Base-by-base conservation (phyloP, 2,113 vertebrate species). In the Riparia riparia region DNA sequence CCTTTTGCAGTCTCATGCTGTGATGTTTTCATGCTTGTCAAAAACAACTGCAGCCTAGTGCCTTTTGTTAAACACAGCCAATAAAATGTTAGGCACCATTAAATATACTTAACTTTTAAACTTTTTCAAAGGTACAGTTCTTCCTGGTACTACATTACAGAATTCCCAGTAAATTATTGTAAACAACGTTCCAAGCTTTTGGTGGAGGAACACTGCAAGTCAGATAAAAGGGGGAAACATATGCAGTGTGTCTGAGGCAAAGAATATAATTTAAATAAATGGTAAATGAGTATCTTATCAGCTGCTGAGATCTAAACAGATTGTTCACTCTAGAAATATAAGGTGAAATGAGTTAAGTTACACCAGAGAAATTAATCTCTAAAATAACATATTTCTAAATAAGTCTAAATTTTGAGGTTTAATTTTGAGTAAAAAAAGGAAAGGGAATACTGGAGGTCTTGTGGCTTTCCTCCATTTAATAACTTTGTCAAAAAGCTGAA, bases 1-100 rank as follows among this genome's bases (percentile, higher is more conserved):
- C 98, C 98, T 98, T 98, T 98, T 98, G 98, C 98, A 98, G 98
- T 98, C 98, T 98, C 98, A 99, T 78, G 98, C 99, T 98, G 98
- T 98, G 98, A 98, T 98, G 98, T 98, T 98, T 98, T 98, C 98
- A 98, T 98, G 98, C 98, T 98, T 98, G 98, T 98, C 98, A 98
- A 98, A 98, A 98, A 98, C 98, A 98, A 98, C 98, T 98, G 98
- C 98, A 97, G 98, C 98, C 98, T 98, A 97, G 98, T 98, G 98
- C 98, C 98, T 98, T 98, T 98, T 98, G 98, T 98, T 98, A 98
- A 98, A 98, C 98, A 98, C 98, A 97, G 98, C 98, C 98, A 98
- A 98, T 98, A 98, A 98, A 98, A 98, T 92, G 98, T 98, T 98
- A 98, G 98, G 98, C 98, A 98, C 98, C 98, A 98, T 98, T 98